phyloP scores from a whole-genome alignment of 2,113 vertebrate species.

The Channa maculata region DNA sequence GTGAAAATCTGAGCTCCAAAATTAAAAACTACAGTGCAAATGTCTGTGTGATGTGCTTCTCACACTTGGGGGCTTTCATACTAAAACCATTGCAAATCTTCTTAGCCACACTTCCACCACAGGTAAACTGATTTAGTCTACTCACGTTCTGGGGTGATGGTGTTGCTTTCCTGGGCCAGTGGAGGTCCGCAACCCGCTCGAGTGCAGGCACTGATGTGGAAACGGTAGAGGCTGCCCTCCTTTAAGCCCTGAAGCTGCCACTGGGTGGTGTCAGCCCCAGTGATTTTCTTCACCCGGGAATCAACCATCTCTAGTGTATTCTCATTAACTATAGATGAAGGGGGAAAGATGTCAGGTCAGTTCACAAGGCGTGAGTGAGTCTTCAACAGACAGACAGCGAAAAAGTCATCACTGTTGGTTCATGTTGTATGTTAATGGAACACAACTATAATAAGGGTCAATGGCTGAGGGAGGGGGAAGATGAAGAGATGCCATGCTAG shows the following conservation, averaged over 20 bases:
- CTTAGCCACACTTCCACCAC: neutral
- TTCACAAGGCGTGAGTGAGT: slow-evolving; percentile 35
- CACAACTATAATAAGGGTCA: slow-evolving; percentile 63
- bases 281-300: slow-evolving; percentile 84
- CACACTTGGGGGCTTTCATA: neutral
- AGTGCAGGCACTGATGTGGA: slow-evolving; percentile 92
- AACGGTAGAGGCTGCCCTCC: slow-evolving; percentile 88
- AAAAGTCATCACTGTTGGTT: slow-evolving; percentile 29
- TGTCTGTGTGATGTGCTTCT: too few relatives aligned
- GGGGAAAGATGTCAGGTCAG: slow-evolving; percentile 67
- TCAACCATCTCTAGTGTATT: slow-evolving; percentile 84
- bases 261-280: slow-evolving; percentile 82
- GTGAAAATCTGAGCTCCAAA: too few relatives aligned
- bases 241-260: slow-evolving; percentile 84
- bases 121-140: slow-evolving; percentile 24
- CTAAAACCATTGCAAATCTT: neutral
- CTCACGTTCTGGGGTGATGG: slow-evolving; percentile 87
- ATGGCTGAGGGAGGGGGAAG: slow-evolving; percentile 31
- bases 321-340: slow-evolving; percentile 87
- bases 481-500: slow-evolving; percentile 61
- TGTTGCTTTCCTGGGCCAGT: slow-evolving; percentile 85
- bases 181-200: slow-evolving; percentile 89
- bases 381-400: neutral
- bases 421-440: slow-evolving; percentile 45
- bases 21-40: too few relatives aligned